These are phyloP conservation scores for Apodemia duryi DNA, from an alignment of 2,888 invertebrate species.

Conservation along the genomic window DNA sequence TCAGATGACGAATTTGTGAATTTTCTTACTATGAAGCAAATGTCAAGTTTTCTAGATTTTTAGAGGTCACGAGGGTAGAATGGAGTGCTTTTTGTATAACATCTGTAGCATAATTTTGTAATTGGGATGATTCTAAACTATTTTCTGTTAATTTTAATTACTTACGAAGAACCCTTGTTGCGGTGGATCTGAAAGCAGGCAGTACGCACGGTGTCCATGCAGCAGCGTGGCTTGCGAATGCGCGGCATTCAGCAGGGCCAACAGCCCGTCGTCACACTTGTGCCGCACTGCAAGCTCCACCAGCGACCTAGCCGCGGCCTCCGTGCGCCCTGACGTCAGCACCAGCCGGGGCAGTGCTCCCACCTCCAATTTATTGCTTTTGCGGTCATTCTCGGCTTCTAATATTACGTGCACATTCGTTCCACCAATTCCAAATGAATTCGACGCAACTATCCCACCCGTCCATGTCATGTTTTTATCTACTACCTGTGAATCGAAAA, in stretches of 20 bases:
- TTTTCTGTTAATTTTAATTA: too few species aligned
- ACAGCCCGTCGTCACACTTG: not conserved
- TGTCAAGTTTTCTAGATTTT: too few species aligned
- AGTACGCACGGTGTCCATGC: conserved; percentile 49
- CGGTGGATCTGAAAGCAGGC: conserved; percentile 42
- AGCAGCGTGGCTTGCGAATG: not conserved
- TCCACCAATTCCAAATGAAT: not conserved
- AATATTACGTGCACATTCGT: not conserved
- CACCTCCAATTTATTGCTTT: not conserved
- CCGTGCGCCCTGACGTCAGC: conserved; percentile 91
- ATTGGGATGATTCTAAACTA: too few species aligned
- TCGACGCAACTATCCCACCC: not conserved
- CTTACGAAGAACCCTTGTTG: not conserved
- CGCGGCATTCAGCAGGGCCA: not conserved
- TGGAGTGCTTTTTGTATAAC: too few species aligned
- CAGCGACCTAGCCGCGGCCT: conserved; percentile 89
- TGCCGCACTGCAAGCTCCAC: conserved; percentile 96
- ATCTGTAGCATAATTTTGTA: too few species aligned
- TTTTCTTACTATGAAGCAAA: too few species aligned
- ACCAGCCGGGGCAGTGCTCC: conserved; percentile 86
- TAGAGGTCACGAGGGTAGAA: too few species aligned
- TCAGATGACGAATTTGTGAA: too few species aligned
- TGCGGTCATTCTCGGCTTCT: not conserved
- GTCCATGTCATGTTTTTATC: not conserved
- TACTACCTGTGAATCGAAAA: not conserved